These are phyloP conservation scores for Drosophila subquinaria DNA, from an alignment of 2,888 invertebrate genomes.

Conservation along the genomic window DNA sequence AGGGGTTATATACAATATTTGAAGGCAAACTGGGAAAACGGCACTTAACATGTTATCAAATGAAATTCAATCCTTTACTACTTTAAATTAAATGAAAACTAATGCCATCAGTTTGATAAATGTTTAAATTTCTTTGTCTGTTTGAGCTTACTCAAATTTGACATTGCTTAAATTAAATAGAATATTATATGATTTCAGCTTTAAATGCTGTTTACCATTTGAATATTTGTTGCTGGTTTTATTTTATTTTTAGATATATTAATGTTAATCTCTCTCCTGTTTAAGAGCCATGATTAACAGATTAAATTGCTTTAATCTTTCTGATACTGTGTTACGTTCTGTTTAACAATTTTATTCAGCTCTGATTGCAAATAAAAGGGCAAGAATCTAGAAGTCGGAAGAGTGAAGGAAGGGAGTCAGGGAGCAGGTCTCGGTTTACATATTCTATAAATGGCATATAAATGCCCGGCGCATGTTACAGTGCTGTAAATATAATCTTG, in stretches of 20 bases:
- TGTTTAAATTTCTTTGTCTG: neutral
- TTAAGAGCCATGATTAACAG: neutral
- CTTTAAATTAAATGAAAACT: neutral
- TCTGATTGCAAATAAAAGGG: slow-evolving; percentile 2
- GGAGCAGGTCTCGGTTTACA: neutral
- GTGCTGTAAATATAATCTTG: neutral
- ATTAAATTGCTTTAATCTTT: neutral
- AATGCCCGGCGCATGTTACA: slow-evolving; percentile 9
- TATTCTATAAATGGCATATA: slow-evolving; percentile 5
- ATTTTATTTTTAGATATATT: neutral
- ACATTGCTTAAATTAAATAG: neutral
- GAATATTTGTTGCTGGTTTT: neutral
- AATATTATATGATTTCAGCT: neutral
- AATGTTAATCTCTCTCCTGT: neutral
- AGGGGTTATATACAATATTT: too few relatives aligned
- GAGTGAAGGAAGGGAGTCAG: neutral
- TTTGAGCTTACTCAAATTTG: neutral
- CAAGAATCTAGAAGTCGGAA: neutral
- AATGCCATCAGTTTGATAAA: neutral
- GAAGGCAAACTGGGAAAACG: too few relatives aligned
- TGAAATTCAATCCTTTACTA: neutral
- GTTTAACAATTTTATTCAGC: slow-evolving; percentile 6
- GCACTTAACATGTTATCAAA: too few relatives aligned
- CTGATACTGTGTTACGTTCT: neutral
- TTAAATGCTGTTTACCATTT: neutral